Evolutionary conservation across 1,140 invertebrate species (phyloP).

Genomic region (Calliphora vicina): DNA sequence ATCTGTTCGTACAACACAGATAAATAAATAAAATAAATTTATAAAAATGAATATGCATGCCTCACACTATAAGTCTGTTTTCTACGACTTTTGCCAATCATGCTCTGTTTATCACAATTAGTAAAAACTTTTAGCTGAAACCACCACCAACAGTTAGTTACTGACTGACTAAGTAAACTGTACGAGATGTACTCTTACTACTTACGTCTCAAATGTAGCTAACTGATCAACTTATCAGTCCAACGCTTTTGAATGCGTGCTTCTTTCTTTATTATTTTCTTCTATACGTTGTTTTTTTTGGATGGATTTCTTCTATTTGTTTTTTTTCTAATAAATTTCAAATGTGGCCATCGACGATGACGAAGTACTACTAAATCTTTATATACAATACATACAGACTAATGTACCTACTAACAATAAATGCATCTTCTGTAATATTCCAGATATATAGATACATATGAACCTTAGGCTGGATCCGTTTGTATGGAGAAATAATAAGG

Average conservation of each 20-base stretch:
- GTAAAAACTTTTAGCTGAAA: constrained; percentile 4
- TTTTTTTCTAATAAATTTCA: neutral
- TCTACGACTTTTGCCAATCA: constrained; percentile 1
- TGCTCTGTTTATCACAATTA: constrained; percentile 16
- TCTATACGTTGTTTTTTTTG: neutral
- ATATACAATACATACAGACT: neutral
- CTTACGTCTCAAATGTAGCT: neutral
- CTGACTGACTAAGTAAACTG: constrained; percentile 6
- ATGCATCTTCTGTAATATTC: no score
- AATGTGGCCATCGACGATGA: neutral
- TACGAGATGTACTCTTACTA: neutral
- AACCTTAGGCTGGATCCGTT: no score
- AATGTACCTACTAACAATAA: neutral
- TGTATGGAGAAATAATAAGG: no score
- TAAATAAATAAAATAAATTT: no score
- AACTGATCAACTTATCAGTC: constrained; percentile 12
- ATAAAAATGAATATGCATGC: neutral
- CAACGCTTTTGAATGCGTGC: constrained; percentile 8
- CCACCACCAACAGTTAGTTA: neutral
- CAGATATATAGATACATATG: no score
- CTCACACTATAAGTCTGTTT: neutral
- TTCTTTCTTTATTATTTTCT: neutral
- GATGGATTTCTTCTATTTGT: neutral
- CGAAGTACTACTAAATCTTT: neutral
- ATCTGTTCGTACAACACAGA: no score